Evolutionary conservation across 2,113 vertebrate species (phyloP), one percentile per base, ranked within the genome.

Genomic region (Neolamprologus modestus): DNA sequence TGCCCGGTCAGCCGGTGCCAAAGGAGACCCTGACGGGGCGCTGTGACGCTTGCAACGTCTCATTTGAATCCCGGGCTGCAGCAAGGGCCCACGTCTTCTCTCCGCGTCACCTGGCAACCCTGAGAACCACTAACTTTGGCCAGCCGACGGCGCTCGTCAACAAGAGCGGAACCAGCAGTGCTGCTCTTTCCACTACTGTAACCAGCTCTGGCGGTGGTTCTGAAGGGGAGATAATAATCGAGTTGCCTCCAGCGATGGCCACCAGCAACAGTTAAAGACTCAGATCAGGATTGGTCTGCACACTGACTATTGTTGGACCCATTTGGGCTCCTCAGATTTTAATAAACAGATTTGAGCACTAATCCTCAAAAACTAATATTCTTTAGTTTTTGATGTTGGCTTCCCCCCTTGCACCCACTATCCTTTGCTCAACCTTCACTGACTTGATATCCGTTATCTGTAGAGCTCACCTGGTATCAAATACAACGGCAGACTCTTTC

Each of bases 41-140:
- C 88, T 98, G 98, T 19, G 96, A 97, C 2, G 97, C 97, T 71
- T 98, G 98, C 78, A 97, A 96, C 2, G 89, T 97, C 84, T 96
- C 97, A 54, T 98, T 98, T 63, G 97, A 98, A 87, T 98, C 98
- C 90, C 97, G 97, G 6, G 97, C 97, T 11, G 97, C 97, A 11
- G 98, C 97, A 9, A 97, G 97, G 55, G 96, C 97, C 88, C 98
- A 98, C 19, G 97, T 98, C 92, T 98, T 98, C 93, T 98, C 98
- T 17, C 95, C 96, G 1, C 96, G 96, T 80, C 98, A 98, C 68
- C 95, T 98, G 83, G 97, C 97, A 85, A 97, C 97, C 79, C 95
- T 98, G 89, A 96, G 95, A 95, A 96, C 96, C 95, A 96, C 96
- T 94, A 96, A 96, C 95, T 97, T 97, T 94, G 96, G 97, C 92